Percentiles rank a stretch among this genome's conserved stretches.
Evolutionary conservation across 2,797 vertebrate genomes (phyloP).

Genomic region (Mionectes olivaceus): DNA sequence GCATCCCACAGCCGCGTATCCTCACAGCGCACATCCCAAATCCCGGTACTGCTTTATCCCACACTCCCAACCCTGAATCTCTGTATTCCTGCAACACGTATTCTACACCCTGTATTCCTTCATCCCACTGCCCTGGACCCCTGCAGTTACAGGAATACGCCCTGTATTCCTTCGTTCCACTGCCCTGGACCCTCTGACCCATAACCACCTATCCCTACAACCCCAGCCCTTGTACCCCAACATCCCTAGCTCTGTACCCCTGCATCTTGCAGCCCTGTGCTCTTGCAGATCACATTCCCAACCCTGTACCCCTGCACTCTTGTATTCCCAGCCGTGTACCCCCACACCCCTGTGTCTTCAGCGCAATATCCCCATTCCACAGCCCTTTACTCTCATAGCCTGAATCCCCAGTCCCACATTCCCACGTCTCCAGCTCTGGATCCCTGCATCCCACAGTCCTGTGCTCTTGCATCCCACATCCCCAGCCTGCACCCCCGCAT

Average conservation of each 20-base stretch:
- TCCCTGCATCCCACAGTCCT: background rate
- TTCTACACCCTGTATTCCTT: background rate
- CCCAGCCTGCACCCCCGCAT: background rate
- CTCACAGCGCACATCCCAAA: accelerated
- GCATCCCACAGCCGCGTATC: background rate
- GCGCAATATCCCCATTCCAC: background rate
- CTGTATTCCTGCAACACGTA: accelerated
- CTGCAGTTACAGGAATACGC: no score
- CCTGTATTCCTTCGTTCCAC: no score
- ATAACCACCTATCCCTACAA: accelerated
- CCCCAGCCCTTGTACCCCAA: accelerated
- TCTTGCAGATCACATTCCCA: background rate
- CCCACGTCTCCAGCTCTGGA: background rate
- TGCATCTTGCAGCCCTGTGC: accelerated
- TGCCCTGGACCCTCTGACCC: background rate
- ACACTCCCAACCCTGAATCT: background rate
- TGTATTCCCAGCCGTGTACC: background rate
- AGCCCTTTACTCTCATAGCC: background rate
- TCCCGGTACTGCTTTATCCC: accelerated
- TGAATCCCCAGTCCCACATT: background rate
- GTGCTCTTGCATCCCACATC: accelerated
- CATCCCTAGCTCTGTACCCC: background rate
- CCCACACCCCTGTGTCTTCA: background rate
- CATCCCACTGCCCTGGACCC: background rate
- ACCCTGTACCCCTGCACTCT: background rate